A percentile compares a stretch with the other conserved stretches of the same genome.
Evolutionary conservation across 2,797 vertebrate genomes (phyloP).

Genomic region (Synanceia verrucosa): DNA sequence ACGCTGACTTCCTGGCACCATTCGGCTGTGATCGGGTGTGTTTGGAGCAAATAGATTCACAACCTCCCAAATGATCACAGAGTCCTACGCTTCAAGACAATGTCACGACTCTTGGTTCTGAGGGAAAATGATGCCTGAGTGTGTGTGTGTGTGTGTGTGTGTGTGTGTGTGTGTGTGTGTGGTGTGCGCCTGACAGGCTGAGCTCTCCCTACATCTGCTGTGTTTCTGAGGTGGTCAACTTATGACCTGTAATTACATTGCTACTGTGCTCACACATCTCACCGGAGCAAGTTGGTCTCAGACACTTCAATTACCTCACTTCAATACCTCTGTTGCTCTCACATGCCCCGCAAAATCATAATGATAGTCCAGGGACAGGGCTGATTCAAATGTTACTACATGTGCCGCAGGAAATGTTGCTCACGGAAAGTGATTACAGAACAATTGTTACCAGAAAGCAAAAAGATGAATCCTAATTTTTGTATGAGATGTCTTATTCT

Average conservation of each 20-base stretch:
- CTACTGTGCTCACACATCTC: conserved; percentile 64
- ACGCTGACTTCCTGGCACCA: background rate
- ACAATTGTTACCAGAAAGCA: background rate
- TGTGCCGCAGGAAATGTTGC: background rate
- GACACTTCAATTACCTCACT: conserved; percentile 64
- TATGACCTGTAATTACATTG: conserved; percentile 82
- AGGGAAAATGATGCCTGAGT: conserved; percentile 8
- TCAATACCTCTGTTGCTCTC: conserved; percentile 54
- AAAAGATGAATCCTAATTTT: background rate
- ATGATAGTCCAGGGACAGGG: conserved; percentile 34
- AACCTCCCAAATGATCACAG: background rate
- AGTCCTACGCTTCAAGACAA: background rate
- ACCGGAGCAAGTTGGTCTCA: conserved; percentile 48
- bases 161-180: conserved; percentile 30
- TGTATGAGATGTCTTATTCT: background rate
- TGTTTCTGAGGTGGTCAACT: conserved; percentile 75
- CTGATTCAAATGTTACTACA: conserved; percentile 10
- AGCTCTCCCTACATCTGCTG: conserved; percentile 58
- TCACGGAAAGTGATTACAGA: background rate
- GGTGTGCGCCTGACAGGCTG: conserved; percentile 70
- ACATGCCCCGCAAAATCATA: conserved; percentile 51
- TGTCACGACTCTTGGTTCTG: conserved; percentile 7
- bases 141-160: conserved; percentile 9
- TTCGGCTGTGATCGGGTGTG: conserved; percentile 12
- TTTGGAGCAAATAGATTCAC: conserved; percentile 10